These are phyloP conservation scores for Phrynosoma blainvillii DNA, from an alignment of 2,113 vertebrate genomes.

Conservation along the genomic window DNA sequence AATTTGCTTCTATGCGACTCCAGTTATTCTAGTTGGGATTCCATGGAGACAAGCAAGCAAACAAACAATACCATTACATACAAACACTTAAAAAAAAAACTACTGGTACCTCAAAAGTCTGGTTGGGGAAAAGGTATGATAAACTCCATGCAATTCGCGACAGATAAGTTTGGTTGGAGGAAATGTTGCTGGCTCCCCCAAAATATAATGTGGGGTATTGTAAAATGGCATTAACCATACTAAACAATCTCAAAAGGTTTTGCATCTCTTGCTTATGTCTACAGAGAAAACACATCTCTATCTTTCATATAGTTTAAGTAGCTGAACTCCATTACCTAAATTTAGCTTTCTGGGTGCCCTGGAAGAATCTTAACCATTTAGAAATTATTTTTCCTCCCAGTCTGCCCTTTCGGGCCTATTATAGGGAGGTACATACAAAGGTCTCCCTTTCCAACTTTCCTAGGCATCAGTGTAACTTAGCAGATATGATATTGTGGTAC, in stretches of 20 bases:
- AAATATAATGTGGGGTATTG: background rate
- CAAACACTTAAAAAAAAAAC: too few relatives aligned
- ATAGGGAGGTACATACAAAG: background rate
- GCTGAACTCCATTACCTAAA: background rate
- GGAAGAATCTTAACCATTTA: background rate
- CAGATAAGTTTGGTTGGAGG: background rate
- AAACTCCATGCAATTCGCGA: background rate
- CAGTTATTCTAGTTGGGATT: background rate
- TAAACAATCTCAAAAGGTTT: background rate
- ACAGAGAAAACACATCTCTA: background rate
- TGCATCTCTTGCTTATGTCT: background rate
- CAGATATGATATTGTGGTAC: background rate
- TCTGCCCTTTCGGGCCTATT: too few relatives aligned
- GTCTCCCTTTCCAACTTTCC: background rate
- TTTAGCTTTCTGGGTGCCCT: background rate
- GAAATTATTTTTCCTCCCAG: background rate
- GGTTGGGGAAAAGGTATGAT: background rate
- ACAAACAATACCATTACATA: background rate
- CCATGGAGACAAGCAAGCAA: background rate
- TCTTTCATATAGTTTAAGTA: background rate
- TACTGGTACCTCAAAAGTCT: background rate
- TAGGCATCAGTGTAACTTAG: background rate
- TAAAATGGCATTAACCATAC: background rate
- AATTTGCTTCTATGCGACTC: too few relatives aligned
- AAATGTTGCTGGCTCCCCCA: background rate